phyloP scores from a whole-genome alignment of 1,140 invertebrate species.

The Lanistes nyassanus region DNA sequence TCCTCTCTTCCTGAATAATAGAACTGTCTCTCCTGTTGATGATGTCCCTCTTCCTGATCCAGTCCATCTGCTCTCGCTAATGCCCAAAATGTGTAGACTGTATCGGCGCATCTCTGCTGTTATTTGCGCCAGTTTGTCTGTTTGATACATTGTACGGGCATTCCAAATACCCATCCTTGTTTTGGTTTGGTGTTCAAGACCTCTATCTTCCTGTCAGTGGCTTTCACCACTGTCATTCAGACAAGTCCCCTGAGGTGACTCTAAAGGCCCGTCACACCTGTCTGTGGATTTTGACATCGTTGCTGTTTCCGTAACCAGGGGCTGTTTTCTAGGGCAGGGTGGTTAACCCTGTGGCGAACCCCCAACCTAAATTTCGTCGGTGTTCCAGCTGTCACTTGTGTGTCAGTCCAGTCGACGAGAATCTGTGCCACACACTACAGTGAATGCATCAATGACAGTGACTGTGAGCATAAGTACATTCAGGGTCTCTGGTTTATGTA shows the following conservation, averaged over 20 bases:
- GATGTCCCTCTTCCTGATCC: constrained; percentile 26
- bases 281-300: neutral
- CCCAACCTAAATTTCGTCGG: no score
- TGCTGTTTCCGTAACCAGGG: neutral
- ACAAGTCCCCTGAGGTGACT: constrained; percentile 1
- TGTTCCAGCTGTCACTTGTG: no score
- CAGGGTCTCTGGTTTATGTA: no score
- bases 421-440: no score
- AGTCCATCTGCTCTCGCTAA: constrained; percentile 34
- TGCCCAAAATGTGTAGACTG: constrained; percentile 27
- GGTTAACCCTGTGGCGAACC: no score
- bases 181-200: constrained; percentile 31
- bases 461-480: no score
- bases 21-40: constrained; percentile 18
- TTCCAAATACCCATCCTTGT: constrained; percentile 40
- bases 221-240: neutral
- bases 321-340: no score
- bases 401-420: no score
- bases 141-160: constrained; percentile 34
- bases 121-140: constrained; percentile 30
- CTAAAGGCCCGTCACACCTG: neutral
- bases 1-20: neutral
- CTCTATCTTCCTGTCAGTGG: constrained; percentile 28
- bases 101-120: constrained; percentile 33
- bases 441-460: no score